A percentile compares a stretch with the other conserved stretches of the same genome.
Evolutionary conservation across 1,140 invertebrate species (phyloP).

Genomic region (Brachionus manjavacas): DNA sequence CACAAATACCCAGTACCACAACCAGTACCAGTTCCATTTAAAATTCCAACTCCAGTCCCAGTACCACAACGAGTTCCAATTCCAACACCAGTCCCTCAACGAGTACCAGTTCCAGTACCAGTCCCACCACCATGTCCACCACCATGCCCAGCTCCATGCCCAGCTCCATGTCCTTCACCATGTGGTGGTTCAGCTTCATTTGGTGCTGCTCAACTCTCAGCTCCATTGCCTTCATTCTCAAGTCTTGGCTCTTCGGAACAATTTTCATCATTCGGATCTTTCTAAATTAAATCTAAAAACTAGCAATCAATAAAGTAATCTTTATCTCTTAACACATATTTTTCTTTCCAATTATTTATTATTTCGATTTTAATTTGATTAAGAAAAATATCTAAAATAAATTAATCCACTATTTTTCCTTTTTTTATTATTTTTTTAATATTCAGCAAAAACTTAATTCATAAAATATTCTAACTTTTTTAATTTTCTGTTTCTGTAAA

Average conservation of each 20-base stretch:
- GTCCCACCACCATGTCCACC: not conserved
- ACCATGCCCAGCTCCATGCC: not conserved
- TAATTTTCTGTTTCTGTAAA: too few species aligned
- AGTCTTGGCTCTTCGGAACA: not conserved
- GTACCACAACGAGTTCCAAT: not conserved
- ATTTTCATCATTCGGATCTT: not conserved
- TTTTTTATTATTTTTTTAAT: too few species aligned
- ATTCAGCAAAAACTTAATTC: too few species aligned
- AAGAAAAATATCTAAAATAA: not conserved
- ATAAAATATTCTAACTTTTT: too few species aligned
- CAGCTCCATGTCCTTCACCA: not conserved
- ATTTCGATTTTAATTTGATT: not conserved
- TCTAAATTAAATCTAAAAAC: not conserved
- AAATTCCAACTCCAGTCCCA: not conserved
- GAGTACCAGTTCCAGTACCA: not conserved
- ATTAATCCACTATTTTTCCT: too few species aligned
- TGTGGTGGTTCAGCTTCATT: not conserved
- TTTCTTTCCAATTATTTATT: not conserved
- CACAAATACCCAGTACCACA: not conserved
- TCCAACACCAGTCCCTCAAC: not conserved
- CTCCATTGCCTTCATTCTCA: not conserved
- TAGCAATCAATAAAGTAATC: not conserved
- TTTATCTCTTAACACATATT: not conserved
- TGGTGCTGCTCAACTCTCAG: not conserved
- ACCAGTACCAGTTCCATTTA: not conserved